Conservation (phyloP, 2,888 invertebrate species). For the Lepidocyrtinus sp. region DNA sequence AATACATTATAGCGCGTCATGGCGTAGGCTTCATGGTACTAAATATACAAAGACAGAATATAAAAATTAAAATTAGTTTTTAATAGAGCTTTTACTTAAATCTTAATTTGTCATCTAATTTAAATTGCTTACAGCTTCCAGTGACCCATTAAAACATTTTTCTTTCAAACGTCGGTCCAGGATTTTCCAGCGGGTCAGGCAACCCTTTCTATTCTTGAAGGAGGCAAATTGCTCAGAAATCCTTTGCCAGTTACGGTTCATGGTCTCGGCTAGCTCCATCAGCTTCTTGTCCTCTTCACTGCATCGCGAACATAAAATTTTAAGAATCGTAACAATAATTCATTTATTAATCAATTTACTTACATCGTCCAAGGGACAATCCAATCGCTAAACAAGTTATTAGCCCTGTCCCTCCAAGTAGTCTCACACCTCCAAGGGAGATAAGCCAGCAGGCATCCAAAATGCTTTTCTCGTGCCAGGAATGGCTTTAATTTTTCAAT, state of each 20-base stretch:
- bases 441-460: conserved; percentile 64
- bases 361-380: conserved; percentile 69
- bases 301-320: not conserved
- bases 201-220: conserved; percentile 68
- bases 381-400: conserved; percentile 66
- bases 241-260: conserved; percentile 65
- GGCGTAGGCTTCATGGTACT: conserved; percentile 68
- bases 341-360: conserved; percentile 8
- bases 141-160: conserved; percentile 48
- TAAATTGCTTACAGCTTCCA: conserved; percentile 62
- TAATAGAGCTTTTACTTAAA: not conserved
- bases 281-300: conserved; percentile 67
- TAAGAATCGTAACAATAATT: not conserved
- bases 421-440: conserved; percentile 69
- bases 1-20: conserved; percentile 68
- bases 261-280: conserved; percentile 54
- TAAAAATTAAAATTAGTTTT: not conserved
- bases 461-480: conserved; percentile 63
- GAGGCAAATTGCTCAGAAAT: conserved; percentile 66
- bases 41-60: conserved; percentile 2
- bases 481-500: conserved; percentile 65
- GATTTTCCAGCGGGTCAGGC: conserved; percentile 66
- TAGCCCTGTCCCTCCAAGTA: conserved; percentile 68
- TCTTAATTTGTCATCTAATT: conserved; percentile 8
- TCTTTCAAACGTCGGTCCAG: conserved; percentile 49